Conservation (phyloP, 2,888 invertebrate genomes). For the Eilema caniola region DNA sequence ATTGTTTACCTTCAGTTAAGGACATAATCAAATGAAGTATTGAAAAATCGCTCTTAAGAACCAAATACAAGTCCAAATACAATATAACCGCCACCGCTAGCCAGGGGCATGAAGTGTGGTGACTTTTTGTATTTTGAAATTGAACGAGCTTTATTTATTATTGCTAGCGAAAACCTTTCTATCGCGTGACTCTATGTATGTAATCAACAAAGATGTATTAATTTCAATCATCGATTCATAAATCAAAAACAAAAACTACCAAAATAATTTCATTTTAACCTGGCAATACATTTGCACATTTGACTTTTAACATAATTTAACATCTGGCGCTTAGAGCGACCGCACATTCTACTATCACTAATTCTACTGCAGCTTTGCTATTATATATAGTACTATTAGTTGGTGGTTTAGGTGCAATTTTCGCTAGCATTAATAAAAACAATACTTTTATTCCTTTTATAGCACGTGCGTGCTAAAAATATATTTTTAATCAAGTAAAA, state of each 20-base stretch:
- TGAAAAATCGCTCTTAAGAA: no score
- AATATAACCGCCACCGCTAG: no score
- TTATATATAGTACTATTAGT: not conserved
- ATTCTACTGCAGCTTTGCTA: not conserved
- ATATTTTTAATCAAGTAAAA: conserved; percentile 22
- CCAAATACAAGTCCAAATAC: no score
- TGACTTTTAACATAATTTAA: not conserved
- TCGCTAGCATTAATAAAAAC: conserved; percentile 7
- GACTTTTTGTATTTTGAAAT: not conserved
- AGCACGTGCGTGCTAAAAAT: conserved; percentile 19
- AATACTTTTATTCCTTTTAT: not conserved
- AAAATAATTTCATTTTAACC: not conserved
- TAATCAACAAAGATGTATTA: not conserved
- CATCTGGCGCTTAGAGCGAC: not conserved
- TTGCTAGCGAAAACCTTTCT: not conserved
- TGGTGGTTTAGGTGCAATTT: not conserved
- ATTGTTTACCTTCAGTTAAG: no score
- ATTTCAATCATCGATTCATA: not conserved
- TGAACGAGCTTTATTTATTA: conserved; percentile 2
- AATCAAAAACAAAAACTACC: not conserved
- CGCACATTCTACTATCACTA: not conserved
- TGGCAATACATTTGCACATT: not conserved
- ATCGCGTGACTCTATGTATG: no score
- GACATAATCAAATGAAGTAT: no score
- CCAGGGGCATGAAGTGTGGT: not conserved